Evolutionary conservation across 2,797 vertebrate genomes (phyloP).

Genomic region (Chrosomus eos): DNA sequence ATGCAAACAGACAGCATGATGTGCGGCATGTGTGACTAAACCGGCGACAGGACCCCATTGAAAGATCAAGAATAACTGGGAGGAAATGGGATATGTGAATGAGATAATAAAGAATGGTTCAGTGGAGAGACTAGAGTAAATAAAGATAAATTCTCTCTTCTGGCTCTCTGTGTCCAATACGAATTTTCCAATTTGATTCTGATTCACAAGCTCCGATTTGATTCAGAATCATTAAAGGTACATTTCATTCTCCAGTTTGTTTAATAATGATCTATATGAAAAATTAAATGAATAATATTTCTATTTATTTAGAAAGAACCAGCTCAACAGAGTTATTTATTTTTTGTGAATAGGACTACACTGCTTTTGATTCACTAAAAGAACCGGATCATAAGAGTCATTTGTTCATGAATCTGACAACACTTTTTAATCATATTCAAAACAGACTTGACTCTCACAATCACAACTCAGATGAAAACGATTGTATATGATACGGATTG

Average conservation of each 20-base stretch:
- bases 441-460: neutral
- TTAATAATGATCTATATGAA: neutral
- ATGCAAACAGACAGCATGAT: conserved; percentile 23
- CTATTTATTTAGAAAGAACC: neutral
- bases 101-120: conserved; percentile 20
- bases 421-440: neutral
- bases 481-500: neutral
- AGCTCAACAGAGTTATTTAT: neutral
- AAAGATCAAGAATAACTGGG: neutral
- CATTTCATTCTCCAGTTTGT: neutral
- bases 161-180: neutral
- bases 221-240: neutral
- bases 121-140: neutral
- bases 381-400: neutral
- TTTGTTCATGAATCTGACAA: too few relatives aligned
- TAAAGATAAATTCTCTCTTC: neutral
- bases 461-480: neutral
- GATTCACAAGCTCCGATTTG: neutral
- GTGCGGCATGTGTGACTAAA: conserved; percentile 24
- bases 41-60: neutral
- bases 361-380: neutral
- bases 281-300: neutral
- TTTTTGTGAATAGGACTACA: neutral
- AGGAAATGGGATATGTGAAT: conserved; percentile 42
- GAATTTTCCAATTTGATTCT: neutral